phyloP scores from a whole-genome alignment of 2,113 vertebrate species.

The Dasypus novemcinctus region DNA sequence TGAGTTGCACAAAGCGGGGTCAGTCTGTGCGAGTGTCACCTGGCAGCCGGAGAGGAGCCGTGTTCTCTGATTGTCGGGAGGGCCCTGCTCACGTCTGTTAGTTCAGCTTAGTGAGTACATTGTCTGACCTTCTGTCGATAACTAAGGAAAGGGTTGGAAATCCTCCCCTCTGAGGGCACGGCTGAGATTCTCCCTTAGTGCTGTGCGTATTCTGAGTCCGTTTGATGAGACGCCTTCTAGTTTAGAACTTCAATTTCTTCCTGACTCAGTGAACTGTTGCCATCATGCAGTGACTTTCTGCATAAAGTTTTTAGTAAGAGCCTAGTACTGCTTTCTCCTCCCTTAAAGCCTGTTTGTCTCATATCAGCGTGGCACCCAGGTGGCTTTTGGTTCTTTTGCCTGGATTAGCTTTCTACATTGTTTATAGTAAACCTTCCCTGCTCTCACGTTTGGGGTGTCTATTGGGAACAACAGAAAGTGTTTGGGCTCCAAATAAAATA shows the following conservation, averaged over 20 bases:
- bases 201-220: background rate
- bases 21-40: background rate
- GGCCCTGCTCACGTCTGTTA: background rate
- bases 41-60: background rate
- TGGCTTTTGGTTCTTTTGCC: background rate
- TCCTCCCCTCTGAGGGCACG: background rate
- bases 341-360: slow-evolving; percentile 6
- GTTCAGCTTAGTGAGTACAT: background rate
- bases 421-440: background rate
- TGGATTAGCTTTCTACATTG: background rate
- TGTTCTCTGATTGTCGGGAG: background rate
- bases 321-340: background rate
- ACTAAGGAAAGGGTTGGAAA: background rate
- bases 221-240: background rate
- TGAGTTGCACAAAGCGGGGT: background rate
- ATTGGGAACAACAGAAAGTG: background rate
- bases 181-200: background rate
- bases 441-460: background rate
- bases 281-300: background rate
- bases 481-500: background rate
- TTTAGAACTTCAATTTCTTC: background rate
- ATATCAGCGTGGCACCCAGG: background rate
- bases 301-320: background rate
- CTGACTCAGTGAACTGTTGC: background rate
- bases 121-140: background rate